A percentile compares a stretch with the other conserved stretches of the same genome.
phyloP scores from a whole-genome alignment of 2,797 vertebrate species.

The Gymnoscopelus braueri region DNA sequence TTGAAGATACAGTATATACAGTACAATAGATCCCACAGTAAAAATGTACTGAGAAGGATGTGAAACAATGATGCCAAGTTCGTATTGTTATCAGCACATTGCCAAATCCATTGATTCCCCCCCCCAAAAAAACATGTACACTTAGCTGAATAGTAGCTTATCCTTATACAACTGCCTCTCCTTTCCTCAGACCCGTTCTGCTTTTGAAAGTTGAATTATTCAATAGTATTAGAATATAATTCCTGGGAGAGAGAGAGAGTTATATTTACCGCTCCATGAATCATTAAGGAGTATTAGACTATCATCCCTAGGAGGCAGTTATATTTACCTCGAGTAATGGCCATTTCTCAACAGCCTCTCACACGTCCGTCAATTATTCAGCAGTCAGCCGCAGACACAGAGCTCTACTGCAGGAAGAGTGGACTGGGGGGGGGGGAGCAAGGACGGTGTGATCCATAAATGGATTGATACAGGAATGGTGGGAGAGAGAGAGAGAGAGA shows the following conservation, averaged over 20 bases:
- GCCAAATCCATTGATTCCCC: no score
- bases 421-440: constrained; percentile 12
- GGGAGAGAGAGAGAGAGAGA: constrained; percentile 37
- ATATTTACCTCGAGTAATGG: constrained; percentile 85
- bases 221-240: constrained; percentile 75
- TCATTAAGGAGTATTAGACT: constrained; percentile 82
- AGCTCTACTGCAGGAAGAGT: constrained; percentile 50
- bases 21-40: neutral
- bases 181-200: constrained; percentile 44
- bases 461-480: constrained; percentile 57
- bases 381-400: constrained; percentile 53
- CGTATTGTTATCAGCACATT: no score
- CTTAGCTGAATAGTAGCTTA: no score
- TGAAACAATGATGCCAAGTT: no score
- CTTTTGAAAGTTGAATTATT: constrained; percentile 80
- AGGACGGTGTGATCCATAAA: constrained; percentile 65
- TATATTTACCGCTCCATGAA: constrained; percentile 83
- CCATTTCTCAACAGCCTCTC: constrained; percentile 65
- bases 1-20: neutral
- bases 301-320: constrained; percentile 79
- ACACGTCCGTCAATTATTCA: constrained; percentile 80
- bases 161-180: constrained; percentile 12
- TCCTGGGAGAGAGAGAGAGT: constrained; percentile 65
- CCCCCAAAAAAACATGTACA: no score
- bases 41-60: no score